Conservation (phyloP, 2,113 vertebrate species). For the Dryoscopus gambensis region DNA sequence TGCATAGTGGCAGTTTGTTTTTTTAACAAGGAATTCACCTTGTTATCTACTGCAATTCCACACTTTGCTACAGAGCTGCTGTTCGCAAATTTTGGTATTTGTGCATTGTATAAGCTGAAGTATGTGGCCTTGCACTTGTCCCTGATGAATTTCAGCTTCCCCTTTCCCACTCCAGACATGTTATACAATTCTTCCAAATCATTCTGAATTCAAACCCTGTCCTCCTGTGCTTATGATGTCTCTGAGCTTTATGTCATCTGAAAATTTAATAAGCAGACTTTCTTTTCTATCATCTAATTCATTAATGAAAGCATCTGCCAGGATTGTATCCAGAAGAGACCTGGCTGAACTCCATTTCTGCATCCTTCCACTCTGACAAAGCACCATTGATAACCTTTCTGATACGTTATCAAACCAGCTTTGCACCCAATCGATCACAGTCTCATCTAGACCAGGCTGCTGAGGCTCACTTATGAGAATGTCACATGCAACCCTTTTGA, state of each 20-base stretch:
- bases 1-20: neutral
- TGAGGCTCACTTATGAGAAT: neutral
- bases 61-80: neutral
- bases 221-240: neutral
- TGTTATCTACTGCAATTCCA: neutral
- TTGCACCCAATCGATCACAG: neutral
- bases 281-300: neutral
- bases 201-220: slow-evolving; percentile 20
- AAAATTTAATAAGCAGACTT: slow-evolving; percentile 43
- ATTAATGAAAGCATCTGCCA: slow-evolving; percentile 17
- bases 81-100: neutral
- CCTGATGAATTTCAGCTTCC: neutral
- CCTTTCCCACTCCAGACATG: neutral
- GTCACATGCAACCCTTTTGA: neutral
- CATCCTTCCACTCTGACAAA: neutral
- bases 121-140: neutral
- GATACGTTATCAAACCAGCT: neutral
- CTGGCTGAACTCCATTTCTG: slow-evolving; percentile 17
- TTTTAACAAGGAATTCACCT: neutral
- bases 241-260: neutral
- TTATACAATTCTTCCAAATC: neutral
- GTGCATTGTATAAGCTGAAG: neutral
- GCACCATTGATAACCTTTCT: neutral
- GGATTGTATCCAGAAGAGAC: neutral
- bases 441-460: neutral